Percentiles rank a stretch among this genome's conserved stretches.
These are phyloP conservation scores for Sialis lutaria DNA, from an alignment of 2,888 invertebrate species.

Conservation along the genomic window DNA sequence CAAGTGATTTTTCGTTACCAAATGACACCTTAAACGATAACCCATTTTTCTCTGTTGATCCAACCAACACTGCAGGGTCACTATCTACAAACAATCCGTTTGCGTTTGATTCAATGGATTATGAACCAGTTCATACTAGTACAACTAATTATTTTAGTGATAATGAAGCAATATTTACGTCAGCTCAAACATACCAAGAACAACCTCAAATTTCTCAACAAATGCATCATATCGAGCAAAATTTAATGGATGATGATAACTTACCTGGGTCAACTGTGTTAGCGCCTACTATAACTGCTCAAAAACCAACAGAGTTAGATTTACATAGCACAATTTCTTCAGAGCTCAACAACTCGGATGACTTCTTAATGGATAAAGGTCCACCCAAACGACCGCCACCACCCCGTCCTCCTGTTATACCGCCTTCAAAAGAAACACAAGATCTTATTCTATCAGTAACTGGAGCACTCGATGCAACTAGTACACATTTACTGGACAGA, in stretches of 20 bases:
- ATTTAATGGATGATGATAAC: conserved; percentile 7
- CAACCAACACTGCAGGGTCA: conserved; percentile 18
- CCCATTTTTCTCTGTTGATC: conserved; percentile 43
- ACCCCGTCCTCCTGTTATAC: conserved; percentile 31
- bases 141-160: conserved; percentile 16
- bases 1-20: conserved; percentile 19
- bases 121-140: conserved; percentile 14
- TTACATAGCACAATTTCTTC: conserved; percentile 22
- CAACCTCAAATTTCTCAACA: conserved; percentile 9
- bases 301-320: conserved; percentile 27
- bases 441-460: conserved; percentile 72
- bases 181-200: conserved; percentile 8
- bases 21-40: conserved; percentile 31
- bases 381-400: conserved; percentile 18
- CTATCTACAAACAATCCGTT: conserved; percentile 45
- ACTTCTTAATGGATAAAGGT: conserved; percentile 12
- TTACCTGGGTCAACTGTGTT: conserved; percentile 28
- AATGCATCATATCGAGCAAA: conserved; percentile 7
- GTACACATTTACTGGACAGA: conserved; percentile 64
- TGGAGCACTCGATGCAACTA: conserved; percentile 76
- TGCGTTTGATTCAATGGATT: conserved; percentile 29
- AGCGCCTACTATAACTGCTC: conserved; percentile 11
- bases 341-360: conserved; percentile 2
- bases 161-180: conserved; percentile 11
- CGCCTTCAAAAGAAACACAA: conserved; percentile 59